Evolutionary conservation across 2,888 invertebrate species (phyloP), one percentile per base, ranked within the genome.

Genomic region (Gonocerus acuteangulatus): DNA sequence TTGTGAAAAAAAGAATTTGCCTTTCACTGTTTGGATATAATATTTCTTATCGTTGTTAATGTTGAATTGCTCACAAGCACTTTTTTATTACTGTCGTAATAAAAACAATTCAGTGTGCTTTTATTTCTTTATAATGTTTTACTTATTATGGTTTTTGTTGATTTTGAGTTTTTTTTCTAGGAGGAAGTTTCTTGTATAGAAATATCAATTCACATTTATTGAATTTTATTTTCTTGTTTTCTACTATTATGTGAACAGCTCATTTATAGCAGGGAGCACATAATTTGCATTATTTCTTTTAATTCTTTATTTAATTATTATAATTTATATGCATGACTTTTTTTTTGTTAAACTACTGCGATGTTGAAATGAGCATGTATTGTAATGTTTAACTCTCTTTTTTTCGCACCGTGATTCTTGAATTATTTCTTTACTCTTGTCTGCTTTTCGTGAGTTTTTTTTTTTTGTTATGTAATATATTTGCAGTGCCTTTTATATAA

Each of bases 391-490:
- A 21, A 19, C 21, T 21, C 27, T 16, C 34, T 49, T 49, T 51
- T 51, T n/a, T 51, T 34, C 19, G 51, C 32, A 34, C 18, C 27
- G 34, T 34, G 19, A 34, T 19, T 51, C 34, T 6, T 51, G 27
- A 27, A 34, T 51, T 34, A n/a, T 51, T 19, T 27, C 51, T 51
- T 51, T 34, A 51, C 36, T 13, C 19, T 51, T 27, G 4, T 6
- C 27, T 34, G 51, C 51, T 34, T 34, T 18, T 36, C 51, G 18
- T 19, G 32, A 51, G 51, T 16, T 34, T 51, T 51, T 51, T 34
- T 32, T 51, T 15, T 51, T 51, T 34, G 51, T 51, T 15, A 34
- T 51, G 51, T 34, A 51, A 51, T 51, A 19, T 34, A 36, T 51
- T 51, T 51, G 11, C 51, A 51, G 51, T 34, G 51, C 19, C 51